Percentiles rank a stretch among this genome's conserved stretches.
phyloP scores from a whole-genome alignment of 2,888 invertebrate species.

The Drepanosiphum platanoidis region DNA sequence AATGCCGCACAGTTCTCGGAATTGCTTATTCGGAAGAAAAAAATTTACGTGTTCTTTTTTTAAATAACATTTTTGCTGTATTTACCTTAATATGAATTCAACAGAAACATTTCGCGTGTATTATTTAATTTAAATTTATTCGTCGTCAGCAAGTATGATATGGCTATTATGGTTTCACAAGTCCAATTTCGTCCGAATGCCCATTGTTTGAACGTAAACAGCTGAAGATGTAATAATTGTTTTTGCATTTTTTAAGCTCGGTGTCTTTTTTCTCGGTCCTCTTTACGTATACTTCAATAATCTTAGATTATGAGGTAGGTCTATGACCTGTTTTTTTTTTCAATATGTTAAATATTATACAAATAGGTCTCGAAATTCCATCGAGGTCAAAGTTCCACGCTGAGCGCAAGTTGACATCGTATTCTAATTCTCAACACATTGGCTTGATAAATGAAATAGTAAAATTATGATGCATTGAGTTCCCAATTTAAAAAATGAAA shows the following conservation, averaged over 20 bases:
- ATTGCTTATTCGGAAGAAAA: conserved; percentile 1
- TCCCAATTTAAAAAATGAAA: background rate
- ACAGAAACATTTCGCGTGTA: conserved; percentile 1
- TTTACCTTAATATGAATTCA: conserved; percentile 37
- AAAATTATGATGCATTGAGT: background rate
- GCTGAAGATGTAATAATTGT: conserved; percentile 1
- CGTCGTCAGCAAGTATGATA: conserved; percentile 38
- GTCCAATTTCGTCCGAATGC: conserved; percentile 11
- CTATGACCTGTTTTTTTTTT: background rate
- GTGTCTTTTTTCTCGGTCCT: background rate
- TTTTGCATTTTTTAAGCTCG: background rate
- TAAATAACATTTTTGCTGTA: background rate
- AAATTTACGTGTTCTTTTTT: background rate
- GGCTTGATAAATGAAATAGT: background rate
- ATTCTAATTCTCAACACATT: background rate
- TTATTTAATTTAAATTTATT: background rate
- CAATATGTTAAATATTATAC: background rate
- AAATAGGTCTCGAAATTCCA: background rate
- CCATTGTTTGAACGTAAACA: conserved; percentile 34
- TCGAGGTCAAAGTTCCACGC: background rate
- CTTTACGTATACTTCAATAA: background rate
- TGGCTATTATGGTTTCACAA: conserved; percentile 17
- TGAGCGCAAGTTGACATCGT: background rate
- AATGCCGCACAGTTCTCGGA: background rate
- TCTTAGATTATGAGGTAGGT: background rate